phyloP scores from a whole-genome alignment of 2,113 vertebrate genomes.

The Potamarius usumacintae region DNA sequence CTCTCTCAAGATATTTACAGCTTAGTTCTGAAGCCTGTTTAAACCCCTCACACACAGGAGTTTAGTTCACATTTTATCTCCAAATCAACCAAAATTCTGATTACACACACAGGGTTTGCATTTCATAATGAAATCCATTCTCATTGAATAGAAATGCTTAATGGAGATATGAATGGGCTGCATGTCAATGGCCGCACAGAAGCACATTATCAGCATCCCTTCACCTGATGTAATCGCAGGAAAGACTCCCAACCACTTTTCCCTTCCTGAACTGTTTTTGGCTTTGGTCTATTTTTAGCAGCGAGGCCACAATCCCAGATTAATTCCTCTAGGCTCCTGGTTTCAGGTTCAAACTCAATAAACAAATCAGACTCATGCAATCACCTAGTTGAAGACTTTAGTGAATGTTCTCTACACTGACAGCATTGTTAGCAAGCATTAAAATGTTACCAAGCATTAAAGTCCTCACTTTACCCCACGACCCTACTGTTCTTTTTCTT shows the following conservation, averaged over 20 bases:
- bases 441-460: neutral
- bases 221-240: constrained; percentile 67
- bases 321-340: neutral
- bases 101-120: neutral
- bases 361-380: neutral
- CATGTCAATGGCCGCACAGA: constrained; percentile 67
- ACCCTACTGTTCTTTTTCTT: neutral
- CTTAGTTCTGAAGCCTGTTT: constrained; percentile 43
- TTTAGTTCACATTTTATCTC: neutral
- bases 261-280: constrained; percentile 16
- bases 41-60: neutral
- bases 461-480: neutral
- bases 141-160: constrained; percentile 23
- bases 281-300: neutral
- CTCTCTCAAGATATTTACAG: neutral
- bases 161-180: constrained; percentile 68
- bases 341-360: neutral
- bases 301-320: neutral
- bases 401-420: neutral
- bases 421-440: neutral
- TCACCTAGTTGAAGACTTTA: neutral
- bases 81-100: constrained; percentile 17
- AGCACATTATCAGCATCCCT: constrained; percentile 35
- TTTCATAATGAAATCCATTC: constrained; percentile 49
- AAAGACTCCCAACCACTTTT: constrained; percentile 24